Conservation (phyloP, 1,140 invertebrate genomes). For the Eciton burchellii region DNA sequence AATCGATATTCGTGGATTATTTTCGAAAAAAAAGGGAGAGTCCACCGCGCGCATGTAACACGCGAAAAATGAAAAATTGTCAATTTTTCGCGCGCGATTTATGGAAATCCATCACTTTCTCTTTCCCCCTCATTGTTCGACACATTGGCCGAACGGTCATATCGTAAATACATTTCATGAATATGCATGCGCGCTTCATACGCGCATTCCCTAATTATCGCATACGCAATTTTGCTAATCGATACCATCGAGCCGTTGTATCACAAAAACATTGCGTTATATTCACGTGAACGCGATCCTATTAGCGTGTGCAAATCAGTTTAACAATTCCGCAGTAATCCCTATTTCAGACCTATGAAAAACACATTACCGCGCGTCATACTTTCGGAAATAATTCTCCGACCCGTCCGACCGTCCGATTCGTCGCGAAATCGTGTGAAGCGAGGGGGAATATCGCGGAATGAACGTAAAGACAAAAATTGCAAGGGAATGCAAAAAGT, state of each 20-base stretch:
- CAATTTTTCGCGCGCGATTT: conserved; percentile 35
- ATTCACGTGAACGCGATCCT: conserved; percentile 30
- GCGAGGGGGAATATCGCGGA: neutral
- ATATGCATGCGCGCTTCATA: conserved; percentile 52
- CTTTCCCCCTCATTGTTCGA: neutral
- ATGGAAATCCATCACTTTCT: neutral
- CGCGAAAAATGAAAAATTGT: conserved; percentile 33
- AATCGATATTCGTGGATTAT: neutral
- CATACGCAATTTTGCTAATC: conserved; percentile 59
- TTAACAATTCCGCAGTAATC: neutral
- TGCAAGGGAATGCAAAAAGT: neutral
- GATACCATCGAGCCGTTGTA: conserved; percentile 45
- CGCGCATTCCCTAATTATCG: conserved; percentile 58
- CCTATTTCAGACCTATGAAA: neutral
- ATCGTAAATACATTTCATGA: conserved; percentile 55
- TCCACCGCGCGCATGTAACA: neutral
- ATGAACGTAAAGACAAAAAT: neutral
- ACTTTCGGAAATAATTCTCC: neutral
- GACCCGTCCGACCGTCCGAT: neutral
- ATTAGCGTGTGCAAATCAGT: conserved; percentile 52
- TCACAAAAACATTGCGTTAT: conserved; percentile 53
- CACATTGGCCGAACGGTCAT: conserved; percentile 22
- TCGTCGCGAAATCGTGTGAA: neutral
- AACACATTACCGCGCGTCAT: neutral
- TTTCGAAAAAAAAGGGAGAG: conserved; percentile 6